Percentiles rank a stretch among this genome's conserved stretches.
Conservation (phyloP, 2,888 invertebrate species). For the Lithophane socia region DNA sequence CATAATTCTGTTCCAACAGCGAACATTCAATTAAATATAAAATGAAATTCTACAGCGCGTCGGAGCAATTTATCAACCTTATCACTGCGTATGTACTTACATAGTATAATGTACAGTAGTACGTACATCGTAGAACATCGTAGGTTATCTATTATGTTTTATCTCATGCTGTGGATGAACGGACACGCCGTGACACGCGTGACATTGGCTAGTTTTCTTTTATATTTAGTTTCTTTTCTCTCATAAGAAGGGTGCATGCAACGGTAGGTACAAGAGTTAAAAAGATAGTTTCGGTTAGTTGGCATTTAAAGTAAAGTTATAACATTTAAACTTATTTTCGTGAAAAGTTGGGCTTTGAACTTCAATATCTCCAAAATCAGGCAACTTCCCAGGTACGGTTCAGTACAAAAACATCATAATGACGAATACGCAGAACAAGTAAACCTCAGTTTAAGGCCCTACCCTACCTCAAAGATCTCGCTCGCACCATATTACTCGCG, state of each 20-base stretch:
- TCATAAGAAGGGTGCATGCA: too few species aligned
- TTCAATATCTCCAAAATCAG: neutral
- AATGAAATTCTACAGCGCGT: slow-evolving; percentile 3
- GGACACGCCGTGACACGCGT: too few species aligned
- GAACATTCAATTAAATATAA: slow-evolving; percentile 20
- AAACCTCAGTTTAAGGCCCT: too few species aligned
- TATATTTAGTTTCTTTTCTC: neutral
- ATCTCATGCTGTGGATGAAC: slow-evolving; percentile 28
- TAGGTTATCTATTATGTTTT: slow-evolving; percentile 45
- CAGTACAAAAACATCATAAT: too few species aligned
- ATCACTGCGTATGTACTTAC: slow-evolving; percentile 21
- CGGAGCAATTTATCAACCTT: slow-evolving; percentile 40
- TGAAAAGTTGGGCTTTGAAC: neutral
- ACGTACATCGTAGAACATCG: slow-evolving; percentile 16
- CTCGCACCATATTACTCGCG: too few species aligned
- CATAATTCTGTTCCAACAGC: neutral
- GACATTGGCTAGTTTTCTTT: slow-evolving; percentile 15
- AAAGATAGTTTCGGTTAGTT: too few species aligned
- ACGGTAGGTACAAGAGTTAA: too few species aligned
- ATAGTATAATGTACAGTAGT: slow-evolving; percentile 10
- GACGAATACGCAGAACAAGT: too few species aligned
- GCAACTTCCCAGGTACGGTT: too few species aligned
- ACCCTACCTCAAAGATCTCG: too few species aligned
- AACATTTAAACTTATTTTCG: neutral
- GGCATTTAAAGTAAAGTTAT: too few species aligned